Conservation (phyloP, 2,888 invertebrate species). For the Miltochrista miniata region DNA sequence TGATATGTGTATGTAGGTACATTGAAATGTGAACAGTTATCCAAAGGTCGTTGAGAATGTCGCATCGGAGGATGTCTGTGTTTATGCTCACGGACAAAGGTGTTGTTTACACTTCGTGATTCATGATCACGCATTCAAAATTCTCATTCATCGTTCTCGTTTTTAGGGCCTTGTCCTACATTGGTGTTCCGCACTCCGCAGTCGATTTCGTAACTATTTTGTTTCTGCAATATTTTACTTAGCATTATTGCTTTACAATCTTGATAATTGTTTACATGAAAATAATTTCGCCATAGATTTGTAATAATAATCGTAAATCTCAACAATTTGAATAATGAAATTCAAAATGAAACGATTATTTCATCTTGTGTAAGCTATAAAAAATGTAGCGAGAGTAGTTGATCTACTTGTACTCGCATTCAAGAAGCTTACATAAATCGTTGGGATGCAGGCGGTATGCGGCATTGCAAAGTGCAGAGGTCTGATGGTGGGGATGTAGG, state of each 20-base stretch:
- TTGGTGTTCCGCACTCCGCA: background rate
- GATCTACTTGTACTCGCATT: background rate
- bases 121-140: conserved; percentile 27
- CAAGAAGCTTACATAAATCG: conserved; percentile 17
- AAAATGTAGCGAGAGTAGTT: conserved; percentile 2
- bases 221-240: background rate
- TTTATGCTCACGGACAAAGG: conserved; percentile 25
- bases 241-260: background rate
- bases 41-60: conserved; percentile 15
- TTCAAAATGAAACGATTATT: background rate
- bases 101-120: conserved; percentile 32
- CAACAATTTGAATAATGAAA: too few relatives aligned
- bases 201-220: background rate
- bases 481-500: conserved; percentile 61
- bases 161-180: conserved; percentile 5
- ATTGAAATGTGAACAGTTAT: conserved; percentile 4
- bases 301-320: too few relatives aligned
- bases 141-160: conserved; percentile 31
- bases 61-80: conserved; percentile 18
- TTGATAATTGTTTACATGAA: background rate
- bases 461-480: conserved; percentile 27
- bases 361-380: background rate
- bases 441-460: conserved; percentile 5
- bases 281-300: too few relatives aligned
- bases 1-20: background rate